Conservation (phyloP, 2,797 vertebrate species). For the Telmatherina bonti region DNA sequence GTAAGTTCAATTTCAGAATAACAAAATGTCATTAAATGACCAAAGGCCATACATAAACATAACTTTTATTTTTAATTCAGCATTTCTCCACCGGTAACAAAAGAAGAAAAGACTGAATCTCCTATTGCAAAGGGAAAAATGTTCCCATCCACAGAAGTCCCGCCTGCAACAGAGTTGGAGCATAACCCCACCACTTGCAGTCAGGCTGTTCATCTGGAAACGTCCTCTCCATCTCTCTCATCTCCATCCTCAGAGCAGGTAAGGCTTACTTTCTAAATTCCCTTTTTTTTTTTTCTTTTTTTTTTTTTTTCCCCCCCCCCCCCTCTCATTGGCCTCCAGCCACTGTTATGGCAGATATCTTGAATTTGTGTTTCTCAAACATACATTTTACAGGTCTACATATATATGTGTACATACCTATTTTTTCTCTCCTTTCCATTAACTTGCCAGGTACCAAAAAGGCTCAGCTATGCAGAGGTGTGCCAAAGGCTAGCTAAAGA, state of each 20-base stretch:
- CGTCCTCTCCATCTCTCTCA: conserved; percentile 14
- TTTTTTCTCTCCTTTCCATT: neutral
- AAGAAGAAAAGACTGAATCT: conserved; percentile 48
- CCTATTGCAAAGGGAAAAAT: conserved; percentile 14
- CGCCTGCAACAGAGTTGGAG: conserved; percentile 40
- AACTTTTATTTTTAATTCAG: conserved; percentile 40
- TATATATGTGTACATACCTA: neutral
- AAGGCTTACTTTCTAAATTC: conserved; percentile 22
- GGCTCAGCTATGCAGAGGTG: conserved; percentile 94
- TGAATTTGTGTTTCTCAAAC: neutral
- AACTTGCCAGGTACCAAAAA: conserved; percentile 84
- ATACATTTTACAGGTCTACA: neutral
- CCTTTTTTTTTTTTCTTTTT: neutral
- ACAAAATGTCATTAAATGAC: neutral
- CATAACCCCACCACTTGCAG: conserved; percentile 16
- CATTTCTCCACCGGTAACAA: conserved; percentile 35
- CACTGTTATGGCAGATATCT: too few species aligned
- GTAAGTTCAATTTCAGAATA: conserved; percentile 52
- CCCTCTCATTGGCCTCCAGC: too few species aligned
- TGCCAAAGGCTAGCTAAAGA: conserved; percentile 91
- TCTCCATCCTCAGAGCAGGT: conserved; percentile 62
- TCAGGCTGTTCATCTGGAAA: conserved; percentile 34
- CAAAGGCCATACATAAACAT: neutral
- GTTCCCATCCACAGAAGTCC: neutral
- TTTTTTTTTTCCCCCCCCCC: too few species aligned